Base-by-base conservation (phyloP, 2,888 invertebrate genomes). In the Pomacea canaliculata region DNA sequence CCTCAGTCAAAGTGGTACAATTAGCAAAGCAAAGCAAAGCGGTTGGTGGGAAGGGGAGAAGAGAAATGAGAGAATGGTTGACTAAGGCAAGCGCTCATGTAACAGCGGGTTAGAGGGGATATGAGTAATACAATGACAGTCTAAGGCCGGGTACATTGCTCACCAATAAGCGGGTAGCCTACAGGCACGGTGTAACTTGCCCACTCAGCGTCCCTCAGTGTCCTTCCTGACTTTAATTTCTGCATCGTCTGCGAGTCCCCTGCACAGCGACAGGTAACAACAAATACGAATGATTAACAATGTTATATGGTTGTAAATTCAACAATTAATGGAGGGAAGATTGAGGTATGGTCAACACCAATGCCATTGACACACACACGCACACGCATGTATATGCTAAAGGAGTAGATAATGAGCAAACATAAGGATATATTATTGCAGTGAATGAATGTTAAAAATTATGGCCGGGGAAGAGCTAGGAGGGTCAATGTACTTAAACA, bases 141-240 rank as follows among this genome's bases (percentile, higher is more conserved):
- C 51, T 13, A 56, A 56, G 10, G 51, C 51, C 51, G 51, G 51
- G 51, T 56, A 56, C 51, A 4, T 37, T 8, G 75, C 65, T 71
- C 48, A 85, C 86, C 86, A 56, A 84, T 81, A 1, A 83, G 70
- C n/a, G 80, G 71, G 71, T 84, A 83, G 10, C 83, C 84, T 69
- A 86, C 80, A n/a, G 82, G 81, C 73, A 83, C 85, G 9, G 83
- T 85, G 51, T 84, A 81, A 1, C 83, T 85, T 59, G 80, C 78
- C 87, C 87, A 87, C 68, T 84, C 82, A 7, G 83, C 79, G 68
- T 87, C 85, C 48, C 86, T 72, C 70, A 86, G 73, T 23, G 78
- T 71, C 37, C 82, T 73, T 9, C 83, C 77, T 37, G 80, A 76
- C 73, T 81, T 83, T n/a, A 84, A 80, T 69, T 81, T 81, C 68